Percentiles rank a stretch among this genome's conserved stretches.
Conservation (phyloP, 2,113 vertebrate species). For the Nipponia nippon region DNA sequence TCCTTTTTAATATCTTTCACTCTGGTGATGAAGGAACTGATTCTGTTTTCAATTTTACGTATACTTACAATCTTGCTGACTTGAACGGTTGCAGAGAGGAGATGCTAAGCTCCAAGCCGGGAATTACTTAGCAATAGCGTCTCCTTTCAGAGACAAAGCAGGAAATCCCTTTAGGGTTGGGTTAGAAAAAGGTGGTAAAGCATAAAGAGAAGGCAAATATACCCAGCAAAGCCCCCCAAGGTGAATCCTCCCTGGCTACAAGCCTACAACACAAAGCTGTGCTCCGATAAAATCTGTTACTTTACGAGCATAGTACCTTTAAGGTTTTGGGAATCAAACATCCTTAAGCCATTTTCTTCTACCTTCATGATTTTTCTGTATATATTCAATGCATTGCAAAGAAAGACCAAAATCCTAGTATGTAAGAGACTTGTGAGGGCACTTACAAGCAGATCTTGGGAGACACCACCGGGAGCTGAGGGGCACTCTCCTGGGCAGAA, state of each 20-base stretch:
- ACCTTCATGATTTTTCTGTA: neutral
- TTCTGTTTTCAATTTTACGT: slow-evolving; percentile 5
- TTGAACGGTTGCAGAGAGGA: neutral
- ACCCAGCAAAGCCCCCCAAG: neutral
- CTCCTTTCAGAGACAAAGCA: neutral
- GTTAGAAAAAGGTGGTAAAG: slow-evolving; percentile 6
- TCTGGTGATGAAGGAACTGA: neutral
- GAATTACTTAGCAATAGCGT: slow-evolving; percentile 23
- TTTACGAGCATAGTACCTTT: neutral
- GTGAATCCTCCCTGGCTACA: neutral
- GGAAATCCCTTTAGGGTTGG: neutral
- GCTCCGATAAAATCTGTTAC: neutral
- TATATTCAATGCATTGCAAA: neutral
- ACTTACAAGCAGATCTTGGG: neutral
- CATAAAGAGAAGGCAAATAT: neutral
- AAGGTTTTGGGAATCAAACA: neutral
- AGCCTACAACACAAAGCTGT: neutral
- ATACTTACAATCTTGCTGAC: neutral
- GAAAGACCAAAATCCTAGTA: neutral
- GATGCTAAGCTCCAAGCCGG: neutral
- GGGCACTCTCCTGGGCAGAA: neutral
- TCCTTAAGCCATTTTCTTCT: neutral
- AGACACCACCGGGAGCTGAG: neutral
- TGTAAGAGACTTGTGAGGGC: neutral
- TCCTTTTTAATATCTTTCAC: neutral